These are phyloP conservation scores for Drosophila jambulina DNA, from an alignment of 1,140 invertebrate species.

Conservation along the genomic window DNA sequence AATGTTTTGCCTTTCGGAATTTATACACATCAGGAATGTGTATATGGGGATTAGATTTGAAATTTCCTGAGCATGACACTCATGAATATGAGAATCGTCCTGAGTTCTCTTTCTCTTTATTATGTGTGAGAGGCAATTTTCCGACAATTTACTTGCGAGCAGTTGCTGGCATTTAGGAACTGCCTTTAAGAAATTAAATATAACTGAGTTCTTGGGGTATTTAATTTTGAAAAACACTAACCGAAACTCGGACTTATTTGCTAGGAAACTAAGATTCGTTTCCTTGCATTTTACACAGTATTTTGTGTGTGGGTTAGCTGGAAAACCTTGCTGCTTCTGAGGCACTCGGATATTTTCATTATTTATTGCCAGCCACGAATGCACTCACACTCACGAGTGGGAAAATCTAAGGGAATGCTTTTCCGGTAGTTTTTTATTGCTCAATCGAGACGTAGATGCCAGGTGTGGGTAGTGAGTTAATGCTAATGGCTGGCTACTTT, in stretches of 20 bases:
- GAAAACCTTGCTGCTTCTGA: slow-evolving; percentile 25
- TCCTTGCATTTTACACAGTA: slow-evolving; percentile 4
- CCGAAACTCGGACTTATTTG: neutral
- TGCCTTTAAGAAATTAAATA: neutral
- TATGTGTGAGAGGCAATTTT: neutral
- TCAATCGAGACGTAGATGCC: slow-evolving; percentile 51
- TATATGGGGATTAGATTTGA: slow-evolving; percentile 40
- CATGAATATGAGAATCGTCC: slow-evolving; percentile 23
- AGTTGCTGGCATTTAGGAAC: slow-evolving; percentile 15
- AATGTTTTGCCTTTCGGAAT: slow-evolving; percentile 42
- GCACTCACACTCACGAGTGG: slow-evolving; percentile 45
- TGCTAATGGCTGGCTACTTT: slow-evolving; percentile 48
- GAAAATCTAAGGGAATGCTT: slow-evolving; percentile 75
- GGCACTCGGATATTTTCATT: slow-evolving; percentile 75
- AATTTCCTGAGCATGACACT: slow-evolving; percentile 37
- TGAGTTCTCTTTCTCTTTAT: neutral
- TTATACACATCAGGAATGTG: slow-evolving; percentile 50
- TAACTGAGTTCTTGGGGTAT: neutral
- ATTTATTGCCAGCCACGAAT: slow-evolving; percentile 72
- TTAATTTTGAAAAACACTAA: slow-evolving; percentile 2
- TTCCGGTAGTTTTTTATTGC: slow-evolving; percentile 76
- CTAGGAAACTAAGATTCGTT: slow-evolving; percentile 9
- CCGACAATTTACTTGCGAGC: neutral
- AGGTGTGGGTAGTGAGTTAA: slow-evolving; percentile 18
- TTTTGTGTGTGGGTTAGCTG: slow-evolving; percentile 24